Base-by-base conservation (phyloP, 1,140 invertebrate species). In the Drosophila rufa region DNA sequence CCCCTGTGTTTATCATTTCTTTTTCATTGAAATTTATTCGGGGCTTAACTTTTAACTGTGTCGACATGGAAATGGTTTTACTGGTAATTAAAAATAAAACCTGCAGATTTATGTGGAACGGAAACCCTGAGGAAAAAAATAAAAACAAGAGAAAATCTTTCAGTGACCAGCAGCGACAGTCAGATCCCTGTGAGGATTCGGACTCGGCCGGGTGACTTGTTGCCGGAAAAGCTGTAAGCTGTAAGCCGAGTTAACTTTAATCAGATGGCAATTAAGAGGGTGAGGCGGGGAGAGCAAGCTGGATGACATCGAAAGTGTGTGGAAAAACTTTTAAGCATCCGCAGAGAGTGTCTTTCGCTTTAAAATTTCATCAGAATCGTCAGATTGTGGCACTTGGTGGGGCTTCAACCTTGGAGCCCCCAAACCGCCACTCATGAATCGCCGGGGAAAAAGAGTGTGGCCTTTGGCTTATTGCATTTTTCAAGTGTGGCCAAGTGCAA, bases 391-490 rank as follows among this genome's bases (percentile, higher is more conserved):
- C 7, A 7, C 30, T 33, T 11, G 33, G 7, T 27, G 17, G 15
- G 40, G 25, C 30, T 58, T 48, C 15, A 42, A 50, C 69, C 45
- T 71, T 53, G 62, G 33, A 5, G 17, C 30, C 3, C 1, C 4
- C 30, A 27, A 69, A 27, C 43, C 65, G 59, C 55, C 65, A 73
- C 45, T 51, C 25, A 14, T 19, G 8, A 67, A 45, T 50, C 12
- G 27, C 8, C 27, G 22, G 6, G 8, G 17, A 7, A 73, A 40
- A 53, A 55, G 33, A 75, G 48, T 53, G 36, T 57, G 73, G 40
- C 38, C 62, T 45, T 51, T 53, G 55, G 82, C 69, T 89, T 89
- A 87, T 87, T 87, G 82, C 69, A 78, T 87, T 87, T 89, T 86
- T 89, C 57, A 76, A 87, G 84, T 79, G 71, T 51, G 55, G 59